Evolutionary conservation across 2,113 vertebrate genomes (phyloP).

Genomic region (Nycticebus coucang): DNA sequence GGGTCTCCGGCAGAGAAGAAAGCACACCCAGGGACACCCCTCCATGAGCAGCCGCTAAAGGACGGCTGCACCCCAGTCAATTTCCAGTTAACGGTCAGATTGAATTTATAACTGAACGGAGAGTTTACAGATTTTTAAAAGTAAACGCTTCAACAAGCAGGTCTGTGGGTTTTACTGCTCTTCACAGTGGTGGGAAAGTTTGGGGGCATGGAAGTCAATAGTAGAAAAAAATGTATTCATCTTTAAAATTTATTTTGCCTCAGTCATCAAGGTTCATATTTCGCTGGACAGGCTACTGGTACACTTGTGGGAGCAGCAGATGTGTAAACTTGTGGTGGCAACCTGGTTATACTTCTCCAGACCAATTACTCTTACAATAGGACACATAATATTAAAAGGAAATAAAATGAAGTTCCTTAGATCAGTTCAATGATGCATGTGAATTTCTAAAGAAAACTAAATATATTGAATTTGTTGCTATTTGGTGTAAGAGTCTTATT

Average conservation of each 20-base stretch:
- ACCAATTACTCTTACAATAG: background rate
- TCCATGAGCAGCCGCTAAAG: background rate
- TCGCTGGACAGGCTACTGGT: background rate
- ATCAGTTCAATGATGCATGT: background rate
- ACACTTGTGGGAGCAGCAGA: background rate
- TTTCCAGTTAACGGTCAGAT: background rate
- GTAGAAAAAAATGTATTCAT: background rate
- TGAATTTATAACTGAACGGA: background rate
- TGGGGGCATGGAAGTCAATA: background rate
- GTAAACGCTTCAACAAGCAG: background rate
- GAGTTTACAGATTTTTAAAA: background rate
- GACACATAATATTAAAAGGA: constrained; percentile 32
- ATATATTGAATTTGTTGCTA: background rate
- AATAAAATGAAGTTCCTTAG: constrained; percentile 26
- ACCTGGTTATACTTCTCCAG: background rate
- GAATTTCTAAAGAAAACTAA: constrained; percentile 36
- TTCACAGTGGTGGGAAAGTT: background rate
- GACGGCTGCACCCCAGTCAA: rapidly evolving
- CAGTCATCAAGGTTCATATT: background rate
- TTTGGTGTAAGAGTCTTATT: background rate
- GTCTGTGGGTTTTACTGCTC: background rate
- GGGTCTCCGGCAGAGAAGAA: background rate
- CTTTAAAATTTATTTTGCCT: constrained; percentile 20
- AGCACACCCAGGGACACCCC: background rate
- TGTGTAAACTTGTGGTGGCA: background rate